Evolutionary conservation across 30 jellyfish, hydroid and myxozoan species (phyloP), one percentile per base, ranked within the genome.

Genomic region (Sanderia malayensis): DNA sequence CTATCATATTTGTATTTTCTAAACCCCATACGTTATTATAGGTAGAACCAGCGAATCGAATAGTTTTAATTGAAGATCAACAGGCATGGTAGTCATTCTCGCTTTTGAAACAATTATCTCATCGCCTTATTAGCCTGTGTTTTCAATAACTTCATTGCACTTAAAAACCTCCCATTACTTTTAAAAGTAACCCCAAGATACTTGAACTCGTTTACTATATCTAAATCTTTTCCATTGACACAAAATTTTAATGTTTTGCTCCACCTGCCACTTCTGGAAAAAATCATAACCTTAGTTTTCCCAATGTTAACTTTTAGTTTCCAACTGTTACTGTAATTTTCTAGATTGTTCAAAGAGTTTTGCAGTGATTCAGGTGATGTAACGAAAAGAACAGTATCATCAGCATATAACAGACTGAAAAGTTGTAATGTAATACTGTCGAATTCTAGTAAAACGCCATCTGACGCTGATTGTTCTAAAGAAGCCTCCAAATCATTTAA

Each of bases 81-180:
- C 23, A 25, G 67, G 78, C 78, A 65, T 25, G 23, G 27, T 65
- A 10, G 9, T 65, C 20, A 9, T 23, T 65, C 78, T 65, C 6
- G 78, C 78, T 41, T 67, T 65, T 13, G 30, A 29, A 65, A 26
- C 31, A 8, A 65, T 65, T 31, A 65, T 32, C 60, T n/a, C 61
- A 65, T 41, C 33, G 78, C 78, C 25, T 65, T 65, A 65, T 65
- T 65, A n/a, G 78, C 78, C 31, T 65, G 78, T 65, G 33, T 25
- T 65, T 65, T 65, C 22, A 65, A 25, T 2, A 13, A 31, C 44
- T 65, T 27, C n/a, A 65, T 65, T 26, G 78, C 61, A 65, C 78
- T 65, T 26, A 65, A 21, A 31, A 65, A 65, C 44, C 67, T 26
- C 11, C 62, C 78, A 31, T 65, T 65, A 32, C 78, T 65, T 20